These are phyloP conservation scores for Sminthopsis crassicaudata DNA, from an alignment of 2,113 vertebrate species.

Conservation along the genomic window DNA sequence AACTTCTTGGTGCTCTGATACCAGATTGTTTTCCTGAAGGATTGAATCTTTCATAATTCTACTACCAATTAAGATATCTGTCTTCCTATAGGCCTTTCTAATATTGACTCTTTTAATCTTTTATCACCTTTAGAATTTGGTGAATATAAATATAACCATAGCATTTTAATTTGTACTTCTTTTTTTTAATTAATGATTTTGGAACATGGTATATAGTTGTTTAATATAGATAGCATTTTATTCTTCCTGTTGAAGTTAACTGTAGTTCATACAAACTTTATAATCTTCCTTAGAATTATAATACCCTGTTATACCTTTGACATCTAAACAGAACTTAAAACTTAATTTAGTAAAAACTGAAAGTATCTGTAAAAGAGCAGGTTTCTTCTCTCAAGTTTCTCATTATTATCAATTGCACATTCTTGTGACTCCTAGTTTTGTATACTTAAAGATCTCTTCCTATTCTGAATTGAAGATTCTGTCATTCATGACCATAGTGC, in stretches of 20 bases:
- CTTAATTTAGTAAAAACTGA: neutral
- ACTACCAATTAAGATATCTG: neutral
- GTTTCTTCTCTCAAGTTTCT: neutral
- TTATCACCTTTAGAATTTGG: neutral
- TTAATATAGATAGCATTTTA: neutral
- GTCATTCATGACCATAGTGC: neutral
- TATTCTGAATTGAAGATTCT: neutral
- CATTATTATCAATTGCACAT: neutral
- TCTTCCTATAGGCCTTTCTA: neutral
- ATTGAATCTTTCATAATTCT: neutral
- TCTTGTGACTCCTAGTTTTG: conserved; percentile 33
- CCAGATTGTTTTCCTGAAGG: neutral
- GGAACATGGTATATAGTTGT: neutral
- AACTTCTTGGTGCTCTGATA: neutral
- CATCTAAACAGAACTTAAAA: neutral
- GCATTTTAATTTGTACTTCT: neutral
- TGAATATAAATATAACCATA: neutral
- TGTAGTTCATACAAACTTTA: neutral
- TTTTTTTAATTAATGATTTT: neutral
- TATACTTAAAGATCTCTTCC: neutral
- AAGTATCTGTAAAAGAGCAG: neutral
- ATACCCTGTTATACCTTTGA: neutral
- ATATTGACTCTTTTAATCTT: neutral
- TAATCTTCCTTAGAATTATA: neutral
- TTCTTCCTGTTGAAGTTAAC: neutral